Conservation (phyloP, 2,888 invertebrate species). For the Tineola bisselliella region DNA sequence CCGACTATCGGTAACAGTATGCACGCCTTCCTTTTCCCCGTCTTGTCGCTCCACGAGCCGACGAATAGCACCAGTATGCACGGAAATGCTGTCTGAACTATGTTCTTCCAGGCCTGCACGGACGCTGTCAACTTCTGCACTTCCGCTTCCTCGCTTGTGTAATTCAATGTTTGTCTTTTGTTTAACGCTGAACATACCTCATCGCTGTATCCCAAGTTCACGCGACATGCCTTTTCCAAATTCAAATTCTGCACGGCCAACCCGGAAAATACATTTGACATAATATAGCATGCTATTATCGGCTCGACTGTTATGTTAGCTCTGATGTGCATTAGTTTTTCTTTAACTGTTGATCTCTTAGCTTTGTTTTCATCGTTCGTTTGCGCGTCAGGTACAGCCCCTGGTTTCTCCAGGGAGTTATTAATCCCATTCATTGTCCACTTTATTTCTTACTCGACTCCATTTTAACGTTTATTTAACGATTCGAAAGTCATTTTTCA, state of each 20-base stretch:
- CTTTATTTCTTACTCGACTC: slow-evolving; percentile 20
- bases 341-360: slow-evolving; percentile 37
- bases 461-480: slow-evolving; percentile 18
- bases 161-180: slow-evolving; percentile 75
- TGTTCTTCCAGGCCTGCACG: slow-evolving; percentile 68
- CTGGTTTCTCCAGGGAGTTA: slow-evolving; percentile 40
- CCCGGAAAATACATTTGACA: slow-evolving; percentile 75
- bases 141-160: slow-evolving; percentile 71
- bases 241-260: slow-evolving; percentile 86
- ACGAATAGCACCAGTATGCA: slow-evolving; percentile 66
- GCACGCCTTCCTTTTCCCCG: slow-evolving; percentile 66
- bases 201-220: slow-evolving; percentile 78
- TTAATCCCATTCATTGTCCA: slow-evolving; percentile 56
- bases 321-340: slow-evolving; percentile 60
- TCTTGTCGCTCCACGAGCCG: slow-evolving; percentile 72
- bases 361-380: slow-evolving; percentile 34
- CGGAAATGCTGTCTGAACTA: slow-evolving; percentile 66
- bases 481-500: slow-evolving; percentile 12
- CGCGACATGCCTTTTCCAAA: slow-evolving; percentile 86
- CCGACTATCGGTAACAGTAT: slow-evolving; percentile 68
- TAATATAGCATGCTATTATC: slow-evolving; percentile 61
- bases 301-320: slow-evolving; percentile 69
- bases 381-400: slow-evolving; percentile 30
- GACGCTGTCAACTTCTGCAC: slow-evolving; percentile 70
- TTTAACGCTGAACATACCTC: slow-evolving; percentile 80